Evolutionary conservation across 2,113 vertebrate species (phyloP).

Genomic region (Oophaga pumilio): DNA sequence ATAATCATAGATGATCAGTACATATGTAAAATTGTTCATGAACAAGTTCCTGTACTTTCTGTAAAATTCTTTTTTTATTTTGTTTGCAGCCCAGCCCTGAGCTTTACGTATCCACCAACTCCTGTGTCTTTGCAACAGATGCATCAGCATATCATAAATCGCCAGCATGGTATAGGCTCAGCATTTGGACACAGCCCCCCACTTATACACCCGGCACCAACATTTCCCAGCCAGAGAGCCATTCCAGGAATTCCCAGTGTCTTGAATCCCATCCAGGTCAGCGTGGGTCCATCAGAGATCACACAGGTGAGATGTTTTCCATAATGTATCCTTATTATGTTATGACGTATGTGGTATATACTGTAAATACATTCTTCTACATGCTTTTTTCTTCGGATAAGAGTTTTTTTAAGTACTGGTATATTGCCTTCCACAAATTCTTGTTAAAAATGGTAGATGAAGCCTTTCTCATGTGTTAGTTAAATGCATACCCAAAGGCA

Average conservation of each 20-base stretch:
- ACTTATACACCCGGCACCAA: conserved; percentile 92
- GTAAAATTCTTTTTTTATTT: conserved; percentile 34
- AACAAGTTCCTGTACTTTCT: neutral
- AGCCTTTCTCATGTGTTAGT: too few relatives aligned
- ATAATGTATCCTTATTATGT: neutral
- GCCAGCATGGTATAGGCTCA: conserved; percentile 89
- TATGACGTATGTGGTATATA: too few relatives aligned
- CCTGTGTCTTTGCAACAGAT: conserved; percentile 91
- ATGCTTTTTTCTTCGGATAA: too few relatives aligned
- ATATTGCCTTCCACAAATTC: too few relatives aligned
- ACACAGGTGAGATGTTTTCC: conserved; percentile 82
- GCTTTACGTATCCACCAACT: conserved; percentile 93
- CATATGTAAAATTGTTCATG: neutral
- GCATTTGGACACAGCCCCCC: conserved; percentile 97
- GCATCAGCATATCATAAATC: conserved; percentile 93
- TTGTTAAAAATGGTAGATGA: too few relatives aligned
- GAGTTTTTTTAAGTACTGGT: too few relatives aligned
- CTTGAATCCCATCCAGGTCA: conserved; percentile 85
- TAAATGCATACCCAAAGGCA: neutral
- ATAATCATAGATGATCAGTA: neutral
- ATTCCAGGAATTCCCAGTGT: conserved; percentile 88
- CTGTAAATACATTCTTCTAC: too few relatives aligned
- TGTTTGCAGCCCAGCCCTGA: conserved; percentile 85
- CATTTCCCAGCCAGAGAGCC: conserved; percentile 91
- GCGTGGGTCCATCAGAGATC: conserved; percentile 84